Evolutionary conservation across 2,113 vertebrate genomes (phyloP).

Genomic region (Suricata suricatta): DNA sequence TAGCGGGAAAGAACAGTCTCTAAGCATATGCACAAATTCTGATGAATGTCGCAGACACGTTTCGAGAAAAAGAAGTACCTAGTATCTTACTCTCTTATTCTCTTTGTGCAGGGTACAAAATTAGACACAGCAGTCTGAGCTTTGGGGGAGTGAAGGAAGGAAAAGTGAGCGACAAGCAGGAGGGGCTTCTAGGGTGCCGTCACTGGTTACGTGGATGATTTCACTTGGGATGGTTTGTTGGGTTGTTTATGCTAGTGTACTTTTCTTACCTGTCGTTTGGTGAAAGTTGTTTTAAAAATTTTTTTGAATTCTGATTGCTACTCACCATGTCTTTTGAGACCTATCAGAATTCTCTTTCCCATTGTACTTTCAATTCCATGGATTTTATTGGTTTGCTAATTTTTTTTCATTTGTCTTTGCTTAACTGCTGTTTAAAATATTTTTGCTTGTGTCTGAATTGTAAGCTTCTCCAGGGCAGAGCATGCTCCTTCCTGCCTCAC

Average conservation of each 20-base stretch:
- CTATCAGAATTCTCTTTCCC: not conserved
- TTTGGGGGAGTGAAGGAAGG: not conserved
- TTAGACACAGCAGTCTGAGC: not conserved
- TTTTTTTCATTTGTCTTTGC: not conserved
- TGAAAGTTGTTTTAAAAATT: not conserved
- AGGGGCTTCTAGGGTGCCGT: not conserved
- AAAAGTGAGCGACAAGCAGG: not conserved
- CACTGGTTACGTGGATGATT: not conserved
- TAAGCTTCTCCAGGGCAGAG: not conserved
- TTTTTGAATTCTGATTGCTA: not conserved
- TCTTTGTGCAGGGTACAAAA: not conserved
- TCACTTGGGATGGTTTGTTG: conserved; percentile 6
- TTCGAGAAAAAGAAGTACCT: not conserved
- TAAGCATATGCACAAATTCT: not conserved
- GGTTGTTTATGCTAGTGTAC: not conserved
- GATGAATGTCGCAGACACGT: not conserved
- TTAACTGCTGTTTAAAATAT: not conserved
- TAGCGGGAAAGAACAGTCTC: not conserved
- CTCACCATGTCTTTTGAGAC: not conserved
- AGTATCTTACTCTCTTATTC: not conserved
- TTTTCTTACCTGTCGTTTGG: not conserved
- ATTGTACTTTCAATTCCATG: not conserved
- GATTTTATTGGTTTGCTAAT: not conserved
- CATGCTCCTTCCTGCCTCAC: not conserved
- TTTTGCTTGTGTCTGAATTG: not conserved